phyloP scores from a whole-genome alignment of 2,888 invertebrate species.

The Pedicia rivosa region DNA sequence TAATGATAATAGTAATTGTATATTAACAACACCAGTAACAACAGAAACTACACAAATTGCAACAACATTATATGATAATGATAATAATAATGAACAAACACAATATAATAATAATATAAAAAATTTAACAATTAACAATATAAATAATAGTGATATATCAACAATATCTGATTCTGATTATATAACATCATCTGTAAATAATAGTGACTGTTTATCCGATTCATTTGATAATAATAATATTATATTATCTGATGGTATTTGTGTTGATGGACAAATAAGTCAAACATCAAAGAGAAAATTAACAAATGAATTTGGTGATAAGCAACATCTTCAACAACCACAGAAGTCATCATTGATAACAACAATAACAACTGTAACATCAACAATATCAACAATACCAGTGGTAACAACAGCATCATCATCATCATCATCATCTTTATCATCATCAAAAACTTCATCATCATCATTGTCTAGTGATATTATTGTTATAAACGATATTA shows the following conservation, averaged over 20 bases:
- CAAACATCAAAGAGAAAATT: conserved; percentile 10
- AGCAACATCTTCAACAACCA: conserved; percentile 13
- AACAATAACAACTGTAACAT: conserved; percentile 15
- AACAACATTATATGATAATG: background rate
- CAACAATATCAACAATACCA: conserved; percentile 14
- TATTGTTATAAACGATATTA: conserved; percentile 7
- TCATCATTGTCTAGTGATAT: background rate
- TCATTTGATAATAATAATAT: background rate
- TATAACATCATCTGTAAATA: background rate
- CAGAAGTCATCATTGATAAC: conserved; percentile 11
- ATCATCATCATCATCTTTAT: too few relatives aligned
- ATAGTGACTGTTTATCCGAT: too few relatives aligned
- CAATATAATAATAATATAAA: conserved; percentile 6
- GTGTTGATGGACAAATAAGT: conserved; percentile 5
- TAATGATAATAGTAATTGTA: background rate
- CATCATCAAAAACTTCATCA: background rate
- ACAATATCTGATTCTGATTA: background rate
- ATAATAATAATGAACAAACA: background rate
- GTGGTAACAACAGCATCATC: background rate
- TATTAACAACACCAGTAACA: background rate
- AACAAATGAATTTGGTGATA: conserved; percentile 9
- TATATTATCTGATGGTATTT: background rate
- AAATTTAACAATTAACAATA: conserved; percentile 4
- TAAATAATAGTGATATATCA: conserved; percentile 5
- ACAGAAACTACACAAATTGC: background rate